phyloP scores from a whole-genome alignment of 2,888 invertebrate genomes.

The Kuschelorhynchus macadamiae region DNA sequence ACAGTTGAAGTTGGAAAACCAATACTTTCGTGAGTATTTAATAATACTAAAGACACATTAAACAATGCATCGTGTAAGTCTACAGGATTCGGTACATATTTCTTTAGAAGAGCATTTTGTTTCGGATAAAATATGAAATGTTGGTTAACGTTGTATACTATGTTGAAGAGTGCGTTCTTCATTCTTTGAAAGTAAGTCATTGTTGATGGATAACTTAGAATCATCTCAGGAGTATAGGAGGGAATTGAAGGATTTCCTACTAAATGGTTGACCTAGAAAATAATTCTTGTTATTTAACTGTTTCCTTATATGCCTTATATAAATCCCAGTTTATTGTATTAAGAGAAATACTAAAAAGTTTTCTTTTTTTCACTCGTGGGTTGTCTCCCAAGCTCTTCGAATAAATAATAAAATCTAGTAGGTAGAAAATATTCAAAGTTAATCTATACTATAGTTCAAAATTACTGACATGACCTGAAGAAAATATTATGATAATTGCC shows the following conservation, averaged over 20 bases:
- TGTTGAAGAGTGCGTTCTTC: constrained; percentile 43
- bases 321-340: too few species aligned
- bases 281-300: background rate
- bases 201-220: constrained; percentile 55
- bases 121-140: constrained; percentile 55
- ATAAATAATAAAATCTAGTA: too few species aligned
- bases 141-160: constrained; percentile 55
- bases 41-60: constrained; percentile 57
- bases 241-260: constrained; percentile 70
- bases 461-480: too few species aligned
- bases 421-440: too few species aligned
- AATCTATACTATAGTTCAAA: too few species aligned
- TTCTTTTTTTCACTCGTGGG: too few species aligned
- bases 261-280: constrained; percentile 65
- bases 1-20: constrained; percentile 69
- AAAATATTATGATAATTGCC: too few species aligned
- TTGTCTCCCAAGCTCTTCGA: too few species aligned
- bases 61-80: constrained; percentile 53
- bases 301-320: too few species aligned
- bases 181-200: constrained; percentile 49
- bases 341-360: too few species aligned
- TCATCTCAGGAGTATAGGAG: constrained; percentile 70
- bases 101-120: constrained; percentile 56
- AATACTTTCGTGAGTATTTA: constrained; percentile 69
- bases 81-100: constrained; percentile 57